Evolutionary conservation across 2,113 vertebrate species (phyloP), one percentile per base, ranked within the genome.

Genomic region (Chionis minor): DNA sequence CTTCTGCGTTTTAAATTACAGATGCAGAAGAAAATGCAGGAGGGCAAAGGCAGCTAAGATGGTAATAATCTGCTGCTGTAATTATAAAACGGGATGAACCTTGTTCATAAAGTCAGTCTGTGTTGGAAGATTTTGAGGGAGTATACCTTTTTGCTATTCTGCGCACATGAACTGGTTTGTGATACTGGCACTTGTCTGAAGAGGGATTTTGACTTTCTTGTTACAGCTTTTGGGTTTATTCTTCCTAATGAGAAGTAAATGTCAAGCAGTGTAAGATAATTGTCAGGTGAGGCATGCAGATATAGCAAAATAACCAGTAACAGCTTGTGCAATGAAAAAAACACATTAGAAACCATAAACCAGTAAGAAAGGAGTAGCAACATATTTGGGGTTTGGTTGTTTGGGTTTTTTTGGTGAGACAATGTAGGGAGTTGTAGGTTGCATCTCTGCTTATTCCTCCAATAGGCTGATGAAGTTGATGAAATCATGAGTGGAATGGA

Each of bases 341-440:
- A 12, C 2, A 22, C 30, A 6, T 35, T 45, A 55, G 23, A 54
- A 59, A 9, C 4, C 58, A 28, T 38, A 8, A 75, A 22, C 4
- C 17, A 26, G 10, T 47, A 28, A 59, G 28, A 73, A 82, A 52
- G 8, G 14, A 51, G 21, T 69, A 54, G 22, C 3, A 79, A 28
- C 6, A 2, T 67, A 19, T 44, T 79, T 78, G 52, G 5, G 49
- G 49, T 22, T 49, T 23, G 49, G 20, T 81, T 1, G 0, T 66
- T 1, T 0, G 23, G 8, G 0, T 2, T 58, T n/a, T 40, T 63
- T 44, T 20, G 2, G 13, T 61, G 40, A 55, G 20, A 10, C 49
- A 4, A 10, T 10, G 0, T 69, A 8, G 3, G 20, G 27, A 85
- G 8, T 10, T 70, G 27, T 27, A 40, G 17, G 16, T 71, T 90